Conservation (phyloP, 2,797 vertebrate genomes). For the Sternarchorhynchus goeldii region DNA sequence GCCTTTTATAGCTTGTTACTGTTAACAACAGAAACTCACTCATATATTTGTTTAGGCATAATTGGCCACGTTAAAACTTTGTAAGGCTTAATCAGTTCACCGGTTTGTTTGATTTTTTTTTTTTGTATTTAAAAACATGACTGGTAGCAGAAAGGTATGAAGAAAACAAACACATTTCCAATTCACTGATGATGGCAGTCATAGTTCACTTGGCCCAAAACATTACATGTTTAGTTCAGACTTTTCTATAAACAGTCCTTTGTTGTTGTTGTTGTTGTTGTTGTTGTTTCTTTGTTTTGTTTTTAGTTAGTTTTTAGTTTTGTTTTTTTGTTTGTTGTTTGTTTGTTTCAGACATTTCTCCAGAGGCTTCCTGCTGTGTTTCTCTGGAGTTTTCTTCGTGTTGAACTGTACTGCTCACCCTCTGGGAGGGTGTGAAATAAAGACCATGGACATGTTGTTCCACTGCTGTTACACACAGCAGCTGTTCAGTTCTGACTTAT, state of each 20-base stretch:
- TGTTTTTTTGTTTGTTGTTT: background rate
- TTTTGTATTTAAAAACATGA: background rate
- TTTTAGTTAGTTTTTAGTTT: too few relatives aligned
- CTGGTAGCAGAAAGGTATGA: constrained; percentile 5
- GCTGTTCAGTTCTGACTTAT: constrained; percentile 39
- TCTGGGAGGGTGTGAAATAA: constrained; percentile 41
- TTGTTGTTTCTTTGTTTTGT: background rate
- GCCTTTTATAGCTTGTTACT: constrained; percentile 51
- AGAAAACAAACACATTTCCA: background rate
- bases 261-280: background rate
- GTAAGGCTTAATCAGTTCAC: constrained; percentile 38
- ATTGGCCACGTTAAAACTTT: constrained; percentile 38
- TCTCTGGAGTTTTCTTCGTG: constrained; percentile 30
- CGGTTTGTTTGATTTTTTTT: background rate
- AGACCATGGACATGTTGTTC: constrained; percentile 41
- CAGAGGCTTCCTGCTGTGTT: constrained; percentile 33
- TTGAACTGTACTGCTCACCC: constrained; percentile 19
- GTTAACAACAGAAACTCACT: constrained; percentile 55
- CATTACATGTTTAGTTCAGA: constrained; percentile 10
- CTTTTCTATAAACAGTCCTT: background rate
- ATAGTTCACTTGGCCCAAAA: constrained; percentile 3
- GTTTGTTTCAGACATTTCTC: constrained; percentile 17
- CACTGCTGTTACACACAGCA: constrained; percentile 32
- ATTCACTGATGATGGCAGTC: constrained; percentile 10
- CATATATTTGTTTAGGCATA: constrained; percentile 41